Base-by-base conservation (phyloP, 2,888 invertebrate genomes). In the Drosophila falleni region DNA sequence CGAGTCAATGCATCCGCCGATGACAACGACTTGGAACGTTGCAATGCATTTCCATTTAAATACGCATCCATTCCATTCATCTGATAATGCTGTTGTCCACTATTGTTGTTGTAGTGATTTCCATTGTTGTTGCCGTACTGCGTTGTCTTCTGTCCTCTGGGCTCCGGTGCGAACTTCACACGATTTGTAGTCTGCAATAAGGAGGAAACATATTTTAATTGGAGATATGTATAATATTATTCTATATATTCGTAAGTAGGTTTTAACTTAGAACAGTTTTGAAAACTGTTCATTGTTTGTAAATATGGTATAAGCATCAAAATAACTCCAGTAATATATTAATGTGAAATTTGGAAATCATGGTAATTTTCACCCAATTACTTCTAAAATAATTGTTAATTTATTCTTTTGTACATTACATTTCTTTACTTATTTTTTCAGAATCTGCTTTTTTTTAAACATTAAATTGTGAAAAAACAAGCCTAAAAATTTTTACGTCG, bases 11-110 rank as follows among this genome's bases (percentile, higher is more conserved):
- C 95, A 89, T 97, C 97, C 0, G 96, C 95, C 0, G 96, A 95
- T 10, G 96, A 96, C 81, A 97, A 92, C 64, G 97, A 97, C 92
- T 97, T 97, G 69, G 97, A 97, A 51, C 97, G 94, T 93, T 97
- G 97, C 71, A 97, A 74, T 16, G 92, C 87, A 42, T 86, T 87
- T 15, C 91, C 81, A 64, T 87, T 82, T 11, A 78, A 61, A 59
- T 92, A 92, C 0, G 89, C 78, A 81, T 92, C 92, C 5, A 77
- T 62, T 54, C 78, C 80, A 39, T 80, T 74, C 13, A 81, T 42
- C 29, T 80, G 65, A 37, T 66, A 80, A 16, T 68, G 64, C 42
- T 89, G 91, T 31, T 84, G 85, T 23, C 74, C 66, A 29, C 80
- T 81, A 33, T 65, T 75, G 58, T 78, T 77, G 39, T 76, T 74